These are phyloP conservation scores for Drusus annulatus DNA, from an alignment of 1,140 invertebrate species.

Conservation along the genomic window DNA sequence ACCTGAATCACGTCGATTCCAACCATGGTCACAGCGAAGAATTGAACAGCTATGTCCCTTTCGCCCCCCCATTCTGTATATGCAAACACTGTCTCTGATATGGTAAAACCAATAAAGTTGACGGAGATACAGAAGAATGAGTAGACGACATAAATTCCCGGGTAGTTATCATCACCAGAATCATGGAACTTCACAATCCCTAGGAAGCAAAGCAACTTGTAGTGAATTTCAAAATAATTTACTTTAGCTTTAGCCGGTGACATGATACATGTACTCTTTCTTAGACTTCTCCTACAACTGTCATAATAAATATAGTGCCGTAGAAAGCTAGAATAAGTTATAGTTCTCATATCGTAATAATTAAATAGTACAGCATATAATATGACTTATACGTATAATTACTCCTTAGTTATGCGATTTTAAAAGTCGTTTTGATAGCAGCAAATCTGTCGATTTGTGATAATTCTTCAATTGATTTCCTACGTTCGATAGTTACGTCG, in stretches of 20 bases:
- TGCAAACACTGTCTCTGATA: conserved; percentile 33
- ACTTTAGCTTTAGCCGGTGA: background rate
- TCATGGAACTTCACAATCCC: conserved; percentile 51
- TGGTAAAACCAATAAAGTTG: conserved; percentile 18
- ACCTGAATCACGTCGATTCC: conserved; percentile 38
- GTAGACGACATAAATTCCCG: conserved; percentile 22
- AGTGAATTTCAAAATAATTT: conserved; percentile 51
- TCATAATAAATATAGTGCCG: too few species aligned
- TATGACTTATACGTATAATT: too few species aligned
- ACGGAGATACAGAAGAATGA: conserved; percentile 5
- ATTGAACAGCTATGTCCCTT: conserved; percentile 32
- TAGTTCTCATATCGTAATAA: too few species aligned
- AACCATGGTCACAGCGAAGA: conserved; percentile 39
- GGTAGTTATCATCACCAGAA: conserved; percentile 52
- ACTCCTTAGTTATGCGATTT: too few species aligned
- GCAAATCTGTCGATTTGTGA: too few species aligned
- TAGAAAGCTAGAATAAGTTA: too few species aligned
- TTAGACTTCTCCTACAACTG: too few species aligned
- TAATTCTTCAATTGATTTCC: too few species aligned
- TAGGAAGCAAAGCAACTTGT: conserved; percentile 29
- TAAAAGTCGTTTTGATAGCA: too few species aligned
- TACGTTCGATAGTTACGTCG: too few species aligned
- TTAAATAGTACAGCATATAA: too few species aligned
- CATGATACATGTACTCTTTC: background rate
- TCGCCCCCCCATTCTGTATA: conserved; percentile 44